phyloP scores from a whole-genome alignment of 2,113 vertebrate species.

The Prunella himalayana region DNA sequence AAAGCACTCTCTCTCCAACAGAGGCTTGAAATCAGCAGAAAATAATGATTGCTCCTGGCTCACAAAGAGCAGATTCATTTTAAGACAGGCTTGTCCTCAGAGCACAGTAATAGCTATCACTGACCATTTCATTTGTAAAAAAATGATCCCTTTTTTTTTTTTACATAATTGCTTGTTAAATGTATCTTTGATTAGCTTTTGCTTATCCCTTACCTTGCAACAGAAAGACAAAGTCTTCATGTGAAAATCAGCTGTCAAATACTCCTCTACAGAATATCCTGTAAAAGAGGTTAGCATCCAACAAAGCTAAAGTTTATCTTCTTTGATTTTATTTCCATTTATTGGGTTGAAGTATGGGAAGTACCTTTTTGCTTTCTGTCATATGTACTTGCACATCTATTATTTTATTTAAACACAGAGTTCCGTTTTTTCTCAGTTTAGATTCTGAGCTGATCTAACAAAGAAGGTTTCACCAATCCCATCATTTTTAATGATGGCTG shows the following conservation, averaged over 20 bases:
- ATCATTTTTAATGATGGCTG: not conserved
- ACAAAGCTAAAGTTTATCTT: not conserved
- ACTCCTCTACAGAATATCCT: not conserved
- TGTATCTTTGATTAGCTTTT: conserved; percentile 11
- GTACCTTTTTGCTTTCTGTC: not conserved
- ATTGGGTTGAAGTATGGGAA: not conserved
- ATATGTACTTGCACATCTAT: not conserved
- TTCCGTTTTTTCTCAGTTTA: not conserved
- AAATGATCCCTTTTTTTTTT: not conserved
- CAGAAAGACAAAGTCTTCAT: not conserved
- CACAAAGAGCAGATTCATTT: not conserved
- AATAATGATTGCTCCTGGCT: not conserved
- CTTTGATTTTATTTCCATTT: not conserved
- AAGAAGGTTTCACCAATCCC: not conserved
- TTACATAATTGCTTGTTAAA: conserved; percentile 30
- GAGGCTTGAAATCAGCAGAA: not conserved
- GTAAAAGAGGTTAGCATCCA: not conserved
- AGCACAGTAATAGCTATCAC: not conserved
- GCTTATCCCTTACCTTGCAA: not conserved
- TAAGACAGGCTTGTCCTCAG: not conserved
- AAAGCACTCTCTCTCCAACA: not conserved
- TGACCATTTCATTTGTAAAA: conserved; percentile 24
- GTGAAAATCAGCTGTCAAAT: not conserved
- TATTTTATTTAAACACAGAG: not conserved
- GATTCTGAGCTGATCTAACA: not conserved